These are phyloP conservation scores for Amniataba percoides DNA, from an alignment of 2,797 vertebrate species.

Conservation along the genomic window DNA sequence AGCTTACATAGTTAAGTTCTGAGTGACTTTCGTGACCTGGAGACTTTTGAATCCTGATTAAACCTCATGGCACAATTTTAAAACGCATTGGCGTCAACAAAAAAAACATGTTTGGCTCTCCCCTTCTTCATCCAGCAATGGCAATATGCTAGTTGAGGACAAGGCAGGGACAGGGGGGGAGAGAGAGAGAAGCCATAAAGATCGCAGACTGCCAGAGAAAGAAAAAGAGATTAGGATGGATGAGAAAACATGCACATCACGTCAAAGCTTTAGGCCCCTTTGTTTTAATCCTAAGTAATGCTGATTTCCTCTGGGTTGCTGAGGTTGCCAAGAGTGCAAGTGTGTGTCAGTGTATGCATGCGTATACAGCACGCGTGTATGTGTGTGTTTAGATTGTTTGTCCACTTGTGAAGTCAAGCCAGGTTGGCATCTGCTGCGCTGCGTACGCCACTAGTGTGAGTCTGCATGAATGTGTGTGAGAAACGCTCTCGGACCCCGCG, in stretches of 20 bases:
- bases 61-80: slow-evolving; percentile 32
- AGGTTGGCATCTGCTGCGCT: slow-evolving; percentile 72
- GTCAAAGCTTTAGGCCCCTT: slow-evolving; percentile 67
- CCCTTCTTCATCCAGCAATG: slow-evolving; percentile 25
- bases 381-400: slow-evolving; percentile 66
- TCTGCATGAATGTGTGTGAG: slow-evolving; percentile 57
- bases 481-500: slow-evolving; percentile 49
- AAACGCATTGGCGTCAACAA: slow-evolving; percentile 36
- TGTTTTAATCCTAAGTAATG: slow-evolving; percentile 78
- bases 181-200: slow-evolving; percentile 31
- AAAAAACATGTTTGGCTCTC: slow-evolving; percentile 45
- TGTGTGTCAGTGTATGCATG: slow-evolving; percentile 31
- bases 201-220: slow-evolving; percentile 54
- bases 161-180: slow-evolving; percentile 4
- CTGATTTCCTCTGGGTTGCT: slow-evolving; percentile 76
- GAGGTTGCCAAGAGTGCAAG: slow-evolving; percentile 65
- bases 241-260: slow-evolving; percentile 57
- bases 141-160: slow-evolving; percentile 16
- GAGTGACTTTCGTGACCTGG: slow-evolving; percentile 44
- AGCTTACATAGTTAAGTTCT: slow-evolving; percentile 49
- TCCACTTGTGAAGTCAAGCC: slow-evolving; percentile 67
- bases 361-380: slow-evolving; percentile 27
- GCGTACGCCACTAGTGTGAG: slow-evolving; percentile 50
- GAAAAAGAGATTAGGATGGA: slow-evolving; percentile 61
- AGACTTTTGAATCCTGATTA: slow-evolving; percentile 41